These are phyloP conservation scores for Chionis minor DNA, from an alignment of 2,113 vertebrate species.

Conservation along the genomic window DNA sequence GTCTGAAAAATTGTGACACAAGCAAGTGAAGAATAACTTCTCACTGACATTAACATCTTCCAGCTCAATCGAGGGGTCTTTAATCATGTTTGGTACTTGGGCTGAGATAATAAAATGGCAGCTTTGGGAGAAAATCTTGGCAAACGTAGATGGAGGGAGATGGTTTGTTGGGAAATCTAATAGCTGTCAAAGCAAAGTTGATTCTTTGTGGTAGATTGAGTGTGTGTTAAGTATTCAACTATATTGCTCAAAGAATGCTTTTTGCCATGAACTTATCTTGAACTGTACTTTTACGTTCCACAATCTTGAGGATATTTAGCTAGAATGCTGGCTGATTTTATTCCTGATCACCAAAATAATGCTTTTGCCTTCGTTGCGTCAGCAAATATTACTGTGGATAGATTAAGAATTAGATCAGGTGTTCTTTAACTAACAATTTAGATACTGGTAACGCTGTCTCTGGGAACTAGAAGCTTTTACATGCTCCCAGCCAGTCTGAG, in stretches of 20 bases:
- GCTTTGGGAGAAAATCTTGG: conserved; percentile 24
- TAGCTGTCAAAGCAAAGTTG: conserved; percentile 18
- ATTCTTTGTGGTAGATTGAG: conserved; percentile 23
- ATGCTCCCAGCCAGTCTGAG: background rate
- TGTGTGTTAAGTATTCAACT: conserved; percentile 11
- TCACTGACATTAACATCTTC: background rate
- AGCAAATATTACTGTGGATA: background rate
- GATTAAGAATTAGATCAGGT: background rate
- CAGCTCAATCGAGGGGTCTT: background rate
- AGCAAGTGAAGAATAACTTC: background rate
- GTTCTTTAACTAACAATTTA: background rate
- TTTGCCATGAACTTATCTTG: conserved; percentile 45
- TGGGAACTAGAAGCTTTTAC: background rate
- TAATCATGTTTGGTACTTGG: background rate
- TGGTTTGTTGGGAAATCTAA: conserved; percentile 27
- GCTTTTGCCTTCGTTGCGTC: background rate
- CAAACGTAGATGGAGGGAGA: background rate
- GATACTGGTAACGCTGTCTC: background rate
- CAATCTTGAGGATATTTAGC: background rate
- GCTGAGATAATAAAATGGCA: background rate
- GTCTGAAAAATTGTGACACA: background rate
- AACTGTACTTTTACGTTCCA: conserved; percentile 4
- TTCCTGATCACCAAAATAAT: background rate
- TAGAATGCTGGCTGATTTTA: background rate
- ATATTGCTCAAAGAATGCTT: conserved; percentile 21